These are phyloP conservation scores for Diorhabda carinulata DNA, from an alignment of 1,140 invertebrate genomes.

Conservation along the genomic window DNA sequence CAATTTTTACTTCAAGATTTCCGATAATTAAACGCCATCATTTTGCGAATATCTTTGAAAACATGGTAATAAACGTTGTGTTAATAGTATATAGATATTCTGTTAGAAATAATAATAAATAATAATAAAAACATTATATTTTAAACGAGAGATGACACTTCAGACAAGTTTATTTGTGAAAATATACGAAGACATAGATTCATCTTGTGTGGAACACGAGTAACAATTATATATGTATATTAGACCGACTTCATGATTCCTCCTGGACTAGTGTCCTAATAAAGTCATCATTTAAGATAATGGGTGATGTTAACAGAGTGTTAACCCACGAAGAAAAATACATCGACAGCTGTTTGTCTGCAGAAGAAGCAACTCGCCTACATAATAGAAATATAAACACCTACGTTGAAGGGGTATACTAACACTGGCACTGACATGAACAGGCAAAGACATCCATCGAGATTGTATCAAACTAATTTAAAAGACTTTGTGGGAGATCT, in stretches of 20 bases:
- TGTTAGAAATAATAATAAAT: no score
- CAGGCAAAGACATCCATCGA: constrained; percentile 9
- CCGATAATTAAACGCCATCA: no score
- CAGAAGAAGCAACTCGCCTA: constrained; percentile 21
- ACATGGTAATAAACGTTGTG: no score
- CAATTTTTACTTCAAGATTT: no score
- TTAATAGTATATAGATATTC: no score
- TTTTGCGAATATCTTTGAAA: no score
- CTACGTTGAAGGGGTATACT: constrained; percentile 18
- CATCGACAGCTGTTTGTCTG: constrained; percentile 23
- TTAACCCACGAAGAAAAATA: constrained; percentile 14
- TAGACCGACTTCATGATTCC: background rate
- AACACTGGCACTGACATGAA: constrained; percentile 15
- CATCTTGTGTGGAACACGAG: background rate
- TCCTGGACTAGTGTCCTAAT: constrained; percentile 12
- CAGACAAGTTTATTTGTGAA: no score
- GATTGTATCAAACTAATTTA: background rate
- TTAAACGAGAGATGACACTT: no score
- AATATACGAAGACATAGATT: no score
- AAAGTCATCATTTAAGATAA: constrained; percentile 23
- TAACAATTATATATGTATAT: background rate
- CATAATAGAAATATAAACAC: constrained; percentile 25
- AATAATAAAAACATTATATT: no score
- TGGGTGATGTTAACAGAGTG: constrained; percentile 19
- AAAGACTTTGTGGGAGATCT: background rate